Conservation (phyloP, 2,888 invertebrate genomes). For the Plebejus argus region DNA sequence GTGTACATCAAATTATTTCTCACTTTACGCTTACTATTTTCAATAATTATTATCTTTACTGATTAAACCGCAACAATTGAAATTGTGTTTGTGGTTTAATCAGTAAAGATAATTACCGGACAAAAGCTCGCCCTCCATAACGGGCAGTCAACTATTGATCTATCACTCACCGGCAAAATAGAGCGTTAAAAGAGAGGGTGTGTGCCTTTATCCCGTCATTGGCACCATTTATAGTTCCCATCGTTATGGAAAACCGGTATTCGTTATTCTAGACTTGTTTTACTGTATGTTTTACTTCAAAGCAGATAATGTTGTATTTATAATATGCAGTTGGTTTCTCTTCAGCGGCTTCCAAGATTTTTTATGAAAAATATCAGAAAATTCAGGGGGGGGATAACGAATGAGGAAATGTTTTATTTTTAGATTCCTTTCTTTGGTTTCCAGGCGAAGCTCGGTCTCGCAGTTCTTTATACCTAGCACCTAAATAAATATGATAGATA, state of each 20-base stretch:
- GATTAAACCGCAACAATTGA: neutral
- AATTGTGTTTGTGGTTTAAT: neutral
- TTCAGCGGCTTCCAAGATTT: no score
- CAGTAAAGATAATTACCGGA: neutral
- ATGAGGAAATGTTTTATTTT: no score
- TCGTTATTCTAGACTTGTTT: neutral
- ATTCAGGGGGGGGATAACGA: no score
- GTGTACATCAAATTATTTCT: no score
- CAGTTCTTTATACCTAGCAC: no score
- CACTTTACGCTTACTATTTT: no score
- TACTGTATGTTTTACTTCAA: neutral
- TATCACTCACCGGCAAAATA: conserved; percentile 1
- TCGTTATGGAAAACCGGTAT: neutral
- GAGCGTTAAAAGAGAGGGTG: conserved; percentile 9
- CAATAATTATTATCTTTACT: neutral
- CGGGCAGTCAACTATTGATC: neutral
- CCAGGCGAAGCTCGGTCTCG: no score
- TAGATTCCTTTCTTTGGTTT: no score
- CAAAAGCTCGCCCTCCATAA: neutral
- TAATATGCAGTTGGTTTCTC: no score
- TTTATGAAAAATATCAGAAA: no score
- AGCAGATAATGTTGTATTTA: neutral
- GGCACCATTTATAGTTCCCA: neutral
- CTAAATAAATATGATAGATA: no score
- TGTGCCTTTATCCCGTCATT: neutral